Evolutionary conservation across 1,140 invertebrate genomes (phyloP).

Genomic region (Sarcophaga peregrina): DNA sequence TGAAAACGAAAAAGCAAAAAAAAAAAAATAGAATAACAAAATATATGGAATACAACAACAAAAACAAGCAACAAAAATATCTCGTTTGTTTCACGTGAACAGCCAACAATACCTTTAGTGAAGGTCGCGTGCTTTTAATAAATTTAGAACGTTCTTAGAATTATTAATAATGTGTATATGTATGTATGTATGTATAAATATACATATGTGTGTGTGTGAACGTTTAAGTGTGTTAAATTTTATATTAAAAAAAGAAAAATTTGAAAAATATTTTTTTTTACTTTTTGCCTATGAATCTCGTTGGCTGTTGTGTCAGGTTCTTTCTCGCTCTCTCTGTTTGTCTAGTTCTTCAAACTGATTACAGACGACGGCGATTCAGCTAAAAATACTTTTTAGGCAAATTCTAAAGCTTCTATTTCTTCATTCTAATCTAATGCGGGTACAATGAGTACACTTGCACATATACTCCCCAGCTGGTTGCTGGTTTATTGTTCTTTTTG

Average conservation of each 20-base stretch:
- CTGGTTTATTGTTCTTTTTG: not conserved
- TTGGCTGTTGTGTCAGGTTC: not conserved
- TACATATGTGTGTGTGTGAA: too few relatives aligned
- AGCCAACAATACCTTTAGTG: slow-evolving; percentile 27
- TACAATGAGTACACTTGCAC: not conserved
- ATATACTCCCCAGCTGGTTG: not conserved
- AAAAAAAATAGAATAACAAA: not conserved
- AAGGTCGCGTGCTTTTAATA: slow-evolving; percentile 31
- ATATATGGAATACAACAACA: not conserved
- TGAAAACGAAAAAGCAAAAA: not conserved
- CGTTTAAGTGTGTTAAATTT: too few relatives aligned
- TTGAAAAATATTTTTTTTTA: not conserved
- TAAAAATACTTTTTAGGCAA: not conserved
- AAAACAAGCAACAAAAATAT: slow-evolving; percentile 1
- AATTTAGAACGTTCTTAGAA: slow-evolving; percentile 19
- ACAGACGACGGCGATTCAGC: not conserved
- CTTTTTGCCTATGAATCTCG: not conserved
- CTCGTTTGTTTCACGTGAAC: slow-evolving; percentile 40
- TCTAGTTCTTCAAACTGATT: not conserved
- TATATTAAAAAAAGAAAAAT: too few relatives aligned
- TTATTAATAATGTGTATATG: slow-evolving; percentile 1
- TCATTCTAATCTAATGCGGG: not conserved
- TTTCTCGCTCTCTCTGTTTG: not conserved
- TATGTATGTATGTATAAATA: too few relatives aligned
- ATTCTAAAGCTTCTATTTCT: not conserved